Evolutionary conservation across 2,888 invertebrate species (phyloP).

Genomic region (Drosophila niveifrons): DNA sequence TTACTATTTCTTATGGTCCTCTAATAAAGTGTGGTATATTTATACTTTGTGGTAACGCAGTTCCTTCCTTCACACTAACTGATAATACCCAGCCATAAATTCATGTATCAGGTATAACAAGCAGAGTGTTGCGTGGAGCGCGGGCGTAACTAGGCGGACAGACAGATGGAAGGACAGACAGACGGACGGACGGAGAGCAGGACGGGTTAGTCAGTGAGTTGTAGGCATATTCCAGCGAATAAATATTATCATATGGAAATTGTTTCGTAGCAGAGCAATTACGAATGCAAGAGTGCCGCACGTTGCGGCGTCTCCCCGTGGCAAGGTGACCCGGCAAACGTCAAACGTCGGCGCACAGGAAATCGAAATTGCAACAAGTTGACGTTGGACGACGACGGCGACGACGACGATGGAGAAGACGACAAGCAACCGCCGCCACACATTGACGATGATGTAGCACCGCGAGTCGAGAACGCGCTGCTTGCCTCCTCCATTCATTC

Average conservation of each 20-base stretch:
- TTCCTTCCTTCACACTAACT: not conserved
- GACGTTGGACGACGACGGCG: constrained; percentile 51
- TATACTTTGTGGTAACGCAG: no score
- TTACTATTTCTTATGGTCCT: no score
- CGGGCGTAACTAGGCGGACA: constrained; percentile 57
- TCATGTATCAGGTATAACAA: constrained; percentile 9
- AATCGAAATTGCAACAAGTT: constrained; percentile 78
- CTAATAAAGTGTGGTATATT: no score
- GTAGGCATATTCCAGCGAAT: constrained; percentile 67
- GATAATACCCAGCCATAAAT: not conserved
- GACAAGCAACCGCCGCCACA: constrained; percentile 21
- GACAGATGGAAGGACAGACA: constrained; percentile 21
- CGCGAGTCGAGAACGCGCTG: constrained; percentile 36
- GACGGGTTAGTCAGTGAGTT: constrained; percentile 55
- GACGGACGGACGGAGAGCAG: constrained; percentile 20
- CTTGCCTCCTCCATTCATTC: constrained; percentile 45
- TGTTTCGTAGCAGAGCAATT: constrained; percentile 70
- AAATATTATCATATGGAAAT: constrained; percentile 82
- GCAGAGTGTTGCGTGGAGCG: constrained; percentile 66
- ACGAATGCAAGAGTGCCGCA: constrained; percentile 56
- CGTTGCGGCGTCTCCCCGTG: constrained; percentile 12
- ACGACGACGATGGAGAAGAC: not conserved
- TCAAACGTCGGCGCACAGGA: constrained; percentile 71
- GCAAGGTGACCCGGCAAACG: constrained; percentile 69
- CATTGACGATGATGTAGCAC: constrained; percentile 79